phyloP scores from a whole-genome alignment of 2,113 vertebrate species.

The Ciconia maguari region DNA sequence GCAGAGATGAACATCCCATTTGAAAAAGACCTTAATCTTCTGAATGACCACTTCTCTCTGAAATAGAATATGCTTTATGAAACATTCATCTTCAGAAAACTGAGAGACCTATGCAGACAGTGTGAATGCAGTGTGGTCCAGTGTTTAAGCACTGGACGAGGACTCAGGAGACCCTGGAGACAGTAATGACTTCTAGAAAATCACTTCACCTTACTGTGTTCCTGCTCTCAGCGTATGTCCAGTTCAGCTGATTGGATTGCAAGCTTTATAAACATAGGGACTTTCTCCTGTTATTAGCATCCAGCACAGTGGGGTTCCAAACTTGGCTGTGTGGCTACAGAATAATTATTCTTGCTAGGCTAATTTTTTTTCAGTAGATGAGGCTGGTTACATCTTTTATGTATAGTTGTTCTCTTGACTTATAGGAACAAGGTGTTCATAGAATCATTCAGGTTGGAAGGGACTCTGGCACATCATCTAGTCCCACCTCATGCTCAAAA shows the following conservation, averaged over 20 bases:
- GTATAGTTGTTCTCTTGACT: not conserved
- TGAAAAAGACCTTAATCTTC: conserved; percentile 61
- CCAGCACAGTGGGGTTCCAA: not conserved
- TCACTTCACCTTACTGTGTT: not conserved
- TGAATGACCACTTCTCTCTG: conserved; percentile 50
- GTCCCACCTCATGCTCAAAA: not conserved
- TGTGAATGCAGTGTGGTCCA: not conserved
- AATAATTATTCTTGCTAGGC: not conserved
- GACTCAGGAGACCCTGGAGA: not conserved
- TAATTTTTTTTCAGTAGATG: not conserved
- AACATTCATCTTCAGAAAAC: conserved; percentile 49
- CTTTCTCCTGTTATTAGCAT: not conserved
- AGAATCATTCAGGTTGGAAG: not conserved
- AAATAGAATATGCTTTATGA: conserved; percentile 53
- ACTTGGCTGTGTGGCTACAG: not conserved
- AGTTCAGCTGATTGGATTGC: not conserved
- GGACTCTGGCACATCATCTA: not conserved
- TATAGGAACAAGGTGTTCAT: not conserved
- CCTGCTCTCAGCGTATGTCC: not conserved
- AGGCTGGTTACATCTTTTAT: not conserved
- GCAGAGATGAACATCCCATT: conserved; percentile 55
- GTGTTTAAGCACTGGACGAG: not conserved
- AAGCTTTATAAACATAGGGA: not conserved
- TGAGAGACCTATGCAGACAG: not conserved
- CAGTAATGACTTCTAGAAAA: not conserved